These are phyloP conservation scores for Callocephalon fimbriatum DNA, from an alignment of 2,113 vertebrate species.

Conservation along the genomic window DNA sequence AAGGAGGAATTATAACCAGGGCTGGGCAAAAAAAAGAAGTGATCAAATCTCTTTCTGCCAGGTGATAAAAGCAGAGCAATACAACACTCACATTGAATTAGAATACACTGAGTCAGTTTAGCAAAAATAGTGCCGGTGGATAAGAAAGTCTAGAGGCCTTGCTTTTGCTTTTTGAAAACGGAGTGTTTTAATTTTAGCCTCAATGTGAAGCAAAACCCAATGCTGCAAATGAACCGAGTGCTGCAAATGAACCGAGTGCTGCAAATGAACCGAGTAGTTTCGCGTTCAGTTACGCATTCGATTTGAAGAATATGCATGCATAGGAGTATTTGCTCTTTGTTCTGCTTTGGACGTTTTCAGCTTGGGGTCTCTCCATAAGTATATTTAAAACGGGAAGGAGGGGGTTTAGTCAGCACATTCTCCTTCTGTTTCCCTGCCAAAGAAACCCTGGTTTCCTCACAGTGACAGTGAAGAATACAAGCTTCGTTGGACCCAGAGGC, in stretches of 20 bases:
- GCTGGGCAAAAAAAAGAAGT: neutral
- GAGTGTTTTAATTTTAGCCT: slow-evolving; percentile 24
- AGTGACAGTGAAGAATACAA: neutral
- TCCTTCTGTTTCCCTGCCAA: neutral
- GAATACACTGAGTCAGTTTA: neutral
- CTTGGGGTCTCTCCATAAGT: neutral
- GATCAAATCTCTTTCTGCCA: neutral
- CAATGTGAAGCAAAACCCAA: neutral
- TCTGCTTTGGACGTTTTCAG: neutral
- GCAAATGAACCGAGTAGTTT: neutral
- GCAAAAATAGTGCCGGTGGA: neutral
- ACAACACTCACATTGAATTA: neutral
- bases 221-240: neutral
- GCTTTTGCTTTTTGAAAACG: neutral
- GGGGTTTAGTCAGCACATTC: slow-evolving; percentile 12
- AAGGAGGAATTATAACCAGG: neutral
- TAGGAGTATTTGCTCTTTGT: neutral
- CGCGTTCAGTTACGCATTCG: neutral
- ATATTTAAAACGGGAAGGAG: neutral
- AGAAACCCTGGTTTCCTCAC: neutral
- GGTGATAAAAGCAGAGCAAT: neutral
- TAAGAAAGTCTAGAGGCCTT: neutral
- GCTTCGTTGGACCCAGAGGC: neutral
- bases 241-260: neutral
- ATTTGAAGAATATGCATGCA: neutral